Conservation (phyloP, 2,888 invertebrate species). For the Drosophila niveifrons region DNA sequence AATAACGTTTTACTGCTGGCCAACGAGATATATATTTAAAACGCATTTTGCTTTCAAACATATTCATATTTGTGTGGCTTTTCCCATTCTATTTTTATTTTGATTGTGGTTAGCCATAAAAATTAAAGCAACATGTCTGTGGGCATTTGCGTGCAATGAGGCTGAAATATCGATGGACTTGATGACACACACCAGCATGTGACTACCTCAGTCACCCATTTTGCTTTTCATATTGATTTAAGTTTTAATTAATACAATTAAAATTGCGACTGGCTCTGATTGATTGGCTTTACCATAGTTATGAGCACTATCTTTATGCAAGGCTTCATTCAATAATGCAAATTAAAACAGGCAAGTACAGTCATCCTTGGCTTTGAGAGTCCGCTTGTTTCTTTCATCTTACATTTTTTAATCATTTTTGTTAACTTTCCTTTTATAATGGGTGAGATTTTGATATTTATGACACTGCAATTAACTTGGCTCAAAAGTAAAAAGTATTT, state of each 20-base stretch:
- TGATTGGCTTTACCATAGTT: constrained; percentile 14
- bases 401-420: not conserved
- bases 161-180: constrained; percentile 55
- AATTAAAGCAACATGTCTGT: not conserved
- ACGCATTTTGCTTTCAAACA: constrained; percentile 22
- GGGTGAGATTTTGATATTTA: too few relatives aligned
- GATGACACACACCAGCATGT: constrained; percentile 25
- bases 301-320: constrained; percentile 4
- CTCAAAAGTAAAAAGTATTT: too few relatives aligned
- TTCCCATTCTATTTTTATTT: constrained; percentile 1
- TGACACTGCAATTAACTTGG: too few relatives aligned
- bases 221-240: constrained; percentile 21
- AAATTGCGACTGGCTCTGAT: constrained; percentile 24
- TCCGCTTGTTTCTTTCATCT: too few relatives aligned
- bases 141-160: constrained; percentile 32
- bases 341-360: not conserved
- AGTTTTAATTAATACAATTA: constrained; percentile 51
- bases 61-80: constrained; percentile 7
- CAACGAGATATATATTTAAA: constrained; percentile 28
- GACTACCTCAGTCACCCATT: not conserved
- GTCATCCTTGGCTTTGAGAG: too few relatives aligned
- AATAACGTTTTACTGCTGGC: constrained; percentile 28
- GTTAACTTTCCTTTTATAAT: too few relatives aligned
- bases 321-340: constrained; percentile 7
- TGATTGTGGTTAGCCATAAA: constrained; percentile 2